Evolutionary conservation across 92 coral and sea anemone species (phyloP).

Genomic region (Palythoa heliodiscus): DNA sequence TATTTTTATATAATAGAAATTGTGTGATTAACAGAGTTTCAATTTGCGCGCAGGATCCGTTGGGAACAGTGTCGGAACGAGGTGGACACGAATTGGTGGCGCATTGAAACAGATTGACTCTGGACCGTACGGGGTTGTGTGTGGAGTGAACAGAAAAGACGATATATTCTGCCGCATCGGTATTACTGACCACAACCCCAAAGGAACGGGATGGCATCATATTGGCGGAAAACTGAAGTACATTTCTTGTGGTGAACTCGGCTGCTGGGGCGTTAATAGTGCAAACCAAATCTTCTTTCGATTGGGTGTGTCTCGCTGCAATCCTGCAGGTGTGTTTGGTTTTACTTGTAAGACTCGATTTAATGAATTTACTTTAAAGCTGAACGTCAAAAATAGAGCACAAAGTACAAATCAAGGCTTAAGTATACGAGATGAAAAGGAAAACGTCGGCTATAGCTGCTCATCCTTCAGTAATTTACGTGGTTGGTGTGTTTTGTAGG

Average conservation of each 20-base stretch:
- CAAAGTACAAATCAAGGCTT: neutral
- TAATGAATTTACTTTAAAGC: neutral
- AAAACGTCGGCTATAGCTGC: no score
- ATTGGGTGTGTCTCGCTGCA: neutral
- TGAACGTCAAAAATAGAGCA: no score
- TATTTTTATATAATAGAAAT: no score
- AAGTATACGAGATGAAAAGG: neutral
- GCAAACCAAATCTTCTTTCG: constrained; percentile 14
- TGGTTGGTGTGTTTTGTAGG: neutral
- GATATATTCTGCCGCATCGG: constrained; percentile 32
- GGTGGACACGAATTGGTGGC: constrained; percentile 12
- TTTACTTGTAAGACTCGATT: neutral
- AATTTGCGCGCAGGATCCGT: neutral
- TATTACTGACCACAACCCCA: constrained; percentile 23
- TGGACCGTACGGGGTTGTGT: constrained; percentile 14
- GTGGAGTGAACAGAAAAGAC: constrained; percentile 19
- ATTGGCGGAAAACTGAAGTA: constrained; percentile 22
- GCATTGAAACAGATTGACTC: constrained; percentile 5
- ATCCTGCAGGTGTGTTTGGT: neutral
- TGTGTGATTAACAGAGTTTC: no score
- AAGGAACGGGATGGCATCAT: constrained; percentile 32
- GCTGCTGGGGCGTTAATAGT: constrained; percentile 41
- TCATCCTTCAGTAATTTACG: neutral
- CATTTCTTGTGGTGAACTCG: constrained; percentile 47
- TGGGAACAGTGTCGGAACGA: neutral